Base-by-base conservation (phyloP, 2,113 vertebrate species). In the Archilochus colubris region DNA sequence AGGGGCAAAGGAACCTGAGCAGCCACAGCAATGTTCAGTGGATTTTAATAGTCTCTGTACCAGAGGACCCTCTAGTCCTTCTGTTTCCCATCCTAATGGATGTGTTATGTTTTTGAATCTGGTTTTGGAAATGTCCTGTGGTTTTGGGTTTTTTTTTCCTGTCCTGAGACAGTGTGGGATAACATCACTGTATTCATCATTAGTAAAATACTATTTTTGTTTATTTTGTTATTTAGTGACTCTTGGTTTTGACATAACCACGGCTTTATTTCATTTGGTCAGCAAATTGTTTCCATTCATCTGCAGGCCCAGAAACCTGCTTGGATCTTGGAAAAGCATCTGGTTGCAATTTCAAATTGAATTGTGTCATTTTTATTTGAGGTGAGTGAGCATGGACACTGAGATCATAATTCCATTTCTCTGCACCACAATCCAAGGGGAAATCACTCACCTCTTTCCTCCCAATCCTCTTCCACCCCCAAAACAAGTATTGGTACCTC, bases 321-420 rank as follows among this genome's bases (percentile, higher is more conserved):
- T 73, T 91, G 83, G 44, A 74, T 90, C 43, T 86, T 86, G 16
- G 68, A 94, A 92, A 83, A 46, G 33, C 14, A 1, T 92, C 88
- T 94, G 91, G 72, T 66, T 61, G 54, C 69, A 84, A 18, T 92
- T 95, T 96, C 61, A 91, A 50, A 91, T 84, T 84, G 44, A 84
- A 86, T 93, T 84, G 44, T 70, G 82, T 90, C 44, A 75, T 95
- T 95, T 94, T 92, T 57, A 53, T 90, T 84, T 90, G 64, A 84
- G 3, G 2, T 69, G 43, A 86, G 9, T 58, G 44, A 72, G 9
- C 4, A 2, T 58, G 50, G n/a, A 51, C 3, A 33, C 44, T 80
- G 40, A 64, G 18, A 82, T 82, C 36, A 61, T 85, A 86, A 90
- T 92, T 91, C 57, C 33, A 44, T 54, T 88, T 88, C 64, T 86